Conservation (phyloP, 1,140 invertebrate species). For the Lepidostoma basale region DNA sequence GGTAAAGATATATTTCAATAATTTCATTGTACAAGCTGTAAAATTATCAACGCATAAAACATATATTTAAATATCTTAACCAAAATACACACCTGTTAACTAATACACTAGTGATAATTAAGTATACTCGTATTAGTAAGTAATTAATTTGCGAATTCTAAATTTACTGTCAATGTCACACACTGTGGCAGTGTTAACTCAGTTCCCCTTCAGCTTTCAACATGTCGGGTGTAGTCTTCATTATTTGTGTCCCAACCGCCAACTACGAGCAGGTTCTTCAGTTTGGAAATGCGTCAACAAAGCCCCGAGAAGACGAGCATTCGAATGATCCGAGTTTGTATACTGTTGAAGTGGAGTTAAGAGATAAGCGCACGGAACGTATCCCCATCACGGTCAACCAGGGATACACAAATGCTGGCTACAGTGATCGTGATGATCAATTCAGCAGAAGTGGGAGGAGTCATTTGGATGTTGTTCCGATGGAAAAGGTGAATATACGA, state of each 20-base stretch:
- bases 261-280: conserved; percentile 63
- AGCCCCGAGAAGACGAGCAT: conserved; percentile 54
- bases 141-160: background rate
- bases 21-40: no score
- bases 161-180: conserved; percentile 1
- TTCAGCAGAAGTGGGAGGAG: conserved; percentile 38
- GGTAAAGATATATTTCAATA: no score
- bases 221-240: conserved; percentile 65
- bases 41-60: no score
- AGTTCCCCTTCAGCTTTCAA: background rate
- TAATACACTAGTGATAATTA: no score
- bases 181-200: background rate
- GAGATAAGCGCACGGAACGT: conserved; percentile 56
- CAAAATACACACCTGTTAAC: no score
- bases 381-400: conserved; percentile 47
- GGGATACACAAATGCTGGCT: conserved; percentile 25
- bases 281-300: conserved; percentile 53
- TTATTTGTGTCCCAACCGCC: conserved; percentile 66
- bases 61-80: no score
- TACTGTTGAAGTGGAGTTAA: conserved; percentile 56
- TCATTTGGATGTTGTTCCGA: conserved; percentile 48
- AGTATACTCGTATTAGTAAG: no score
- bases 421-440: conserved; percentile 3
- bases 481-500: conserved; percentile 52
- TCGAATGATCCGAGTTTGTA: conserved; percentile 51